phyloP scores from a whole-genome alignment of 2,797 vertebrate species.

The Schizothorax lantsangensis region DNA sequence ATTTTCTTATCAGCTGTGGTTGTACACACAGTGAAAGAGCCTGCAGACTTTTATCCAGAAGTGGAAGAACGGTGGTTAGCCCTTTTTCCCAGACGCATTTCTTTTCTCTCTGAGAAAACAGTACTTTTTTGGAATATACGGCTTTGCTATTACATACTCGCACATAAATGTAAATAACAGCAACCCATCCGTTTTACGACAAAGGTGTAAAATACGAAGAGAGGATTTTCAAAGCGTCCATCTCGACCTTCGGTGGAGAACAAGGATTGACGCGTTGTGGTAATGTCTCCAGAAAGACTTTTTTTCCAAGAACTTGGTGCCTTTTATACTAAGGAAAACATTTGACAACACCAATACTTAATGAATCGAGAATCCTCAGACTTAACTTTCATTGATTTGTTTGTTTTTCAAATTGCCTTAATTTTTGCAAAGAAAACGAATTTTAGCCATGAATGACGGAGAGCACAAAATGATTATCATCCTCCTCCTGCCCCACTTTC shows the following conservation, averaged over 20 bases:
- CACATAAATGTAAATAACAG: conserved; percentile 8
- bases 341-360: conserved; percentile 52
- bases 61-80: conserved; percentile 6
- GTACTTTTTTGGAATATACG: conserved; percentile 12
- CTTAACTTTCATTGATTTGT: conserved; percentile 51
- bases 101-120: conserved; percentile 31
- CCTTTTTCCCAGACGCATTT: conserved; percentile 15
- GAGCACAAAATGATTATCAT: conserved; percentile 50
- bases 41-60: conserved; percentile 49
- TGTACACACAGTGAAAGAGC: conserved; percentile 36
- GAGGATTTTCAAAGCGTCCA: conserved; percentile 37
- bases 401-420: conserved; percentile 80
- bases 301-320: conserved; percentile 76
- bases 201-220: conserved; percentile 4
- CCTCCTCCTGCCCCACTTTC: conserved; percentile 10
- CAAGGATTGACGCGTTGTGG: conserved; percentile 16
- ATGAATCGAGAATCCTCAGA: conserved; percentile 41
- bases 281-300: conserved; percentile 35
- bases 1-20: conserved; percentile 45
- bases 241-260: conserved; percentile 35
- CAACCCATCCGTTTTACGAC: background rate
- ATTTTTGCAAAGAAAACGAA: conserved; percentile 64
- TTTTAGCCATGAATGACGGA: conserved; percentile 63
- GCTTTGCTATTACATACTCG: conserved; percentile 34
- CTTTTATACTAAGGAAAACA: conserved; percentile 74